Conservation (phyloP, 2,113 vertebrate genomes). For the Eulemur macaco region DNA sequence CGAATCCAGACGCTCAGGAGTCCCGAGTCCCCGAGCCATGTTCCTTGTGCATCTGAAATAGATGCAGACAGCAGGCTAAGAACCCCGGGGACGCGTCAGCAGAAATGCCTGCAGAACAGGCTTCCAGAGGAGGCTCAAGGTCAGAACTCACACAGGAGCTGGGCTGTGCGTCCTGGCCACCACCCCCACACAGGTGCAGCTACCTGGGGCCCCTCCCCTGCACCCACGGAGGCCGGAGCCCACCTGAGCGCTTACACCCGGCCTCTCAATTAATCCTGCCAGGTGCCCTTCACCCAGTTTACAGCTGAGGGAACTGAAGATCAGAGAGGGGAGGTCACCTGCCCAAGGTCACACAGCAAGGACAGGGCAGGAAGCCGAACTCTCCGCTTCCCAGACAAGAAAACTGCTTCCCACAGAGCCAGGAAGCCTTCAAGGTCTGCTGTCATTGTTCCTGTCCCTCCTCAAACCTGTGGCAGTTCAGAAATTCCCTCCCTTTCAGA, state of each 20-base stretch:
- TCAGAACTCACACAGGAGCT: not conserved
- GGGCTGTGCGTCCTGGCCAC: rapidly evolving
- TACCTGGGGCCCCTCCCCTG: not conserved
- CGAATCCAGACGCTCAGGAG: slow-evolving; percentile 71
- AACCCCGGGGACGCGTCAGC: slow-evolving; percentile 51
- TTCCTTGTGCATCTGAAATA: slow-evolving; percentile 71
- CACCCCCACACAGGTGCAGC: too few species aligned
- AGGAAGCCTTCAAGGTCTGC: not conserved
- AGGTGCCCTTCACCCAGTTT: not conserved
- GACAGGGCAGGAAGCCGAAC: not conserved
- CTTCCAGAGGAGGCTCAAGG: slow-evolving; percentile 31
- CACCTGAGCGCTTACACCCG: rapidly evolving
- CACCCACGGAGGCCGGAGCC: not conserved
- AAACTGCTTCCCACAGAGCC: not conserved
- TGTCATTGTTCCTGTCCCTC: rapidly evolving
- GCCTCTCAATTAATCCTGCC: not conserved
- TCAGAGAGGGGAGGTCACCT: slow-evolving; percentile 7
- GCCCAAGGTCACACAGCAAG: slow-evolving; percentile 16
- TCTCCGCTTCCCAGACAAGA: not conserved
- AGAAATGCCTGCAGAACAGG: slow-evolving; percentile 61
- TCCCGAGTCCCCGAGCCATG: slow-evolving; percentile 48
- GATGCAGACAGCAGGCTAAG: slow-evolving; percentile 71
- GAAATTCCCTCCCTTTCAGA: not conserved
- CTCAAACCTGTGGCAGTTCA: rapidly evolving
- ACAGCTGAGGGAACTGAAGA: not conserved